Base-by-base conservation (phyloP, 2,113 vertebrate species). In the Melanerpes aurifrons region DNA sequence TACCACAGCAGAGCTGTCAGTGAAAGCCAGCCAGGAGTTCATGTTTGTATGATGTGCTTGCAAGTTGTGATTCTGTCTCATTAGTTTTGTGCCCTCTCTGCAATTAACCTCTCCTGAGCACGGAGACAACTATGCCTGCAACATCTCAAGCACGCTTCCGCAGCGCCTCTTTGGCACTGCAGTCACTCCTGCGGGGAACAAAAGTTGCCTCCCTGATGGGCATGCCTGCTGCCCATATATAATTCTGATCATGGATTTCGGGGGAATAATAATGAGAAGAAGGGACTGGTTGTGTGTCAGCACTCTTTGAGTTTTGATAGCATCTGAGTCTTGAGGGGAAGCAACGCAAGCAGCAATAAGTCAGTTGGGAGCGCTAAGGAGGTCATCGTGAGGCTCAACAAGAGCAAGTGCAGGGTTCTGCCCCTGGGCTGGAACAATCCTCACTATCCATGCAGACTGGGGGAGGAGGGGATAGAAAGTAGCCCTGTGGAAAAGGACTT, bases 51-150 rank as follows among this genome's bases (percentile, higher is more conserved):
- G 1, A 10, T 50, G 5, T 69, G 61, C 91, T 91, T 77, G 69
- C 70, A 94, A 94, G 70, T 76, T 69, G 40, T 61, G 57, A 74
- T 90, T 64, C 72, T 59, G 73, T 56, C 82, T 91, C 85, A 86
- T 92, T 94, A 85, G 95, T 93, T 94, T 7, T 76, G 74, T 2
- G 19, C 61, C 53, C 87, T 80, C 69, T 64, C 82, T 94, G 69
- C 93, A 94, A 94, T 93, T 96, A 94, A 95, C 94, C 90, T 95
- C 76, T 80, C 80, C 59, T 80, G 75, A 90, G 53, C 1, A 3
- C 29, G 25, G 35, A 83, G 53, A 80, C 40, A 87, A 87, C 70
- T 28, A 43, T 71, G 24, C 72, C 32, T 24, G 70, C 29, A 89
- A 77, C 64, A 31, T 91, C 90, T 94, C 72, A 89, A 87, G 82